These are phyloP conservation scores for Sinocyclocheilus grahami DNA, from an alignment of 2,113 vertebrate genomes.

Conservation along the genomic window DNA sequence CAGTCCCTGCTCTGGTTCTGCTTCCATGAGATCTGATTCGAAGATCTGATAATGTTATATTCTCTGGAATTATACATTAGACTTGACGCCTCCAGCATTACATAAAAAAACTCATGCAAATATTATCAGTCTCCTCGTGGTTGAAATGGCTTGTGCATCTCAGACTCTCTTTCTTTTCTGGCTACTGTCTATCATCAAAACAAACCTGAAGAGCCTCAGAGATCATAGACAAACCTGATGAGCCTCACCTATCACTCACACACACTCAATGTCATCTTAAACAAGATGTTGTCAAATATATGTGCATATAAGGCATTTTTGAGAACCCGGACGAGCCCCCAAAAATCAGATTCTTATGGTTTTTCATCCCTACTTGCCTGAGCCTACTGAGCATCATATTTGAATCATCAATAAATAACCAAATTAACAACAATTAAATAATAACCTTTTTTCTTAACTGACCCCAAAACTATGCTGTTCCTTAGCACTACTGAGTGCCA, in stretches of 20 bases:
- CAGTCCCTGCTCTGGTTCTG: neutral
- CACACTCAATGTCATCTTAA: constrained; percentile 67
- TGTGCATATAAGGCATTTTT: neutral
- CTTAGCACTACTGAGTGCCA: neutral
- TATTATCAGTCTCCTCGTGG: constrained; percentile 9
- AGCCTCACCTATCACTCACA: constrained; percentile 32
- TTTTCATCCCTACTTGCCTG: neutral
- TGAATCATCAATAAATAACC: neutral
- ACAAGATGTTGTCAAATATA: constrained; percentile 27
- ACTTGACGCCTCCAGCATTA: neutral
- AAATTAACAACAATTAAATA: neutral
- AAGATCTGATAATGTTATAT: neutral
- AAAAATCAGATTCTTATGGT: neutral
- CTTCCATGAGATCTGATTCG: neutral
- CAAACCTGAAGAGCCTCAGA: constrained; percentile 39
- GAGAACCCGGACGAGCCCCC: neutral
- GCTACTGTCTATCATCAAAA: constrained; percentile 19
- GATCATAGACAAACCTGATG: constrained; percentile 32
- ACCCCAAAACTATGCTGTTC: neutral
- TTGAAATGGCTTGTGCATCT: neutral
- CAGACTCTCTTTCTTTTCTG: constrained; percentile 3
- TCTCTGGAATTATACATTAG: neutral
- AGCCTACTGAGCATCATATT: neutral
- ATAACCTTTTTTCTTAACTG: neutral
- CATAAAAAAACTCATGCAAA: constrained; percentile 17